Conservation (phyloP, 2,797 vertebrate species). For the Hypotaenidia philippensis region DNA sequence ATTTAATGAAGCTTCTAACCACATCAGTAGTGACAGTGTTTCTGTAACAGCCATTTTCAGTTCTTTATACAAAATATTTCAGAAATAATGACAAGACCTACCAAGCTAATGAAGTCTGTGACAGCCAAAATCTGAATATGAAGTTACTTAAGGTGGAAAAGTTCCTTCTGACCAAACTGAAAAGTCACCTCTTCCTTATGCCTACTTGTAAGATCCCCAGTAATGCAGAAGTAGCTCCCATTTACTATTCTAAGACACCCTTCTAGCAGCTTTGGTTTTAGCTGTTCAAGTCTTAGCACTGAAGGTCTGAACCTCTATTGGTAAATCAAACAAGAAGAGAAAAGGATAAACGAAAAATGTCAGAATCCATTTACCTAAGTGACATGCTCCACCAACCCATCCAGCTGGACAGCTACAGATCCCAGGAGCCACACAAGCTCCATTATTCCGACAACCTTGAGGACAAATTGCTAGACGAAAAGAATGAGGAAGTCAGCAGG, state of each 20-base stretch:
- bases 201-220: neutral
- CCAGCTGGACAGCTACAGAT: conserved; percentile 90
- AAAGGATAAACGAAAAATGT: conserved; percentile 13
- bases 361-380: conserved; percentile 81
- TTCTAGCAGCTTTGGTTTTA: neutral
- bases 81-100: neutral
- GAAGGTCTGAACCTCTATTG: neutral
- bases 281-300: too few species aligned
- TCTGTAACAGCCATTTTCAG: neutral
- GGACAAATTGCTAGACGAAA: conserved; percentile 86
- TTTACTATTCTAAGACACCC: neutral
- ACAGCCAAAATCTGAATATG: neutral
- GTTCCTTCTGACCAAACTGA: neutral
- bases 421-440: conserved; percentile 87
- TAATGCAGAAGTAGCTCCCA: neutral
- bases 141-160: neutral
- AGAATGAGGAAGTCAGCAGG: conserved; percentile 45
- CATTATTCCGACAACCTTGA: conserved; percentile 88
- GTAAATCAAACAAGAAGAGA: conserved; percentile 36
- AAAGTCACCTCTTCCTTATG: neutral
- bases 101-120: neutral
- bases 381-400: conserved; percentile 89
- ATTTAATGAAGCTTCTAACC: neutral
- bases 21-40: neutral
- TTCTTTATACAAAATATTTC: neutral